Percentiles rank a stretch among this genome's conserved stretches.
Evolutionary conservation across 2,797 vertebrate species (phyloP).

Genomic region (Chiloscyllium punctatum): DNA sequence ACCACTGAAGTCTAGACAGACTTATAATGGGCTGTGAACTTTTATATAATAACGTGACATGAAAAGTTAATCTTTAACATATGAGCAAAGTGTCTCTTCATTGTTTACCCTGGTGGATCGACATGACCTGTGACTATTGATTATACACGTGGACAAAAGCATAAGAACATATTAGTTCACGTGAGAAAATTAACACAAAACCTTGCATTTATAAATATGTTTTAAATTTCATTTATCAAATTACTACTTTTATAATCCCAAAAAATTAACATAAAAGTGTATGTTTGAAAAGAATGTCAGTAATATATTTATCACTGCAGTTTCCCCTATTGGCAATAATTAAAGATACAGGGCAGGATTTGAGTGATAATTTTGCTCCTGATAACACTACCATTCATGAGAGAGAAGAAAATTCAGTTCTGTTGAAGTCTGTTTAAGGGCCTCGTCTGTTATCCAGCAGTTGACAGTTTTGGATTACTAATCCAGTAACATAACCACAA

Average conservation of each 20-base stretch:
- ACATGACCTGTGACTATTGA: neutral
- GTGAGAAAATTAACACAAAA: neutral
- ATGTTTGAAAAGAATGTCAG: neutral
- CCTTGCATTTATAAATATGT: neutral
- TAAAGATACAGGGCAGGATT: neutral
- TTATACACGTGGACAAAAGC: neutral
- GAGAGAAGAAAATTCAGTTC: neutral
- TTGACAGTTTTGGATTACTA: neutral
- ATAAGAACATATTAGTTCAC: neutral
- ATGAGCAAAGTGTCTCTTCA: neutral
- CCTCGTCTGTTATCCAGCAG: neutral
- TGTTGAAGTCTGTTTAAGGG: neutral
- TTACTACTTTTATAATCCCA: neutral
- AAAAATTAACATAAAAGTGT: neutral
- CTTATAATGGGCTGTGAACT: neutral
- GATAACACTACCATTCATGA: neutral
- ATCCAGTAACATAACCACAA: neutral
- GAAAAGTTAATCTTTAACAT: neutral
- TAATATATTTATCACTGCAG: neutral
- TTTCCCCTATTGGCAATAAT: neutral
- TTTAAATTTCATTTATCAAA: neutral
- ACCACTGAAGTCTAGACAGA: neutral
- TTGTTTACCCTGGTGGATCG: neutral
- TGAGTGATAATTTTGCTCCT: neutral
- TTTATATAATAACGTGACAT: neutral